Conservation (phyloP, 2,888 invertebrate genomes). For the Homarus gammarus region DNA sequence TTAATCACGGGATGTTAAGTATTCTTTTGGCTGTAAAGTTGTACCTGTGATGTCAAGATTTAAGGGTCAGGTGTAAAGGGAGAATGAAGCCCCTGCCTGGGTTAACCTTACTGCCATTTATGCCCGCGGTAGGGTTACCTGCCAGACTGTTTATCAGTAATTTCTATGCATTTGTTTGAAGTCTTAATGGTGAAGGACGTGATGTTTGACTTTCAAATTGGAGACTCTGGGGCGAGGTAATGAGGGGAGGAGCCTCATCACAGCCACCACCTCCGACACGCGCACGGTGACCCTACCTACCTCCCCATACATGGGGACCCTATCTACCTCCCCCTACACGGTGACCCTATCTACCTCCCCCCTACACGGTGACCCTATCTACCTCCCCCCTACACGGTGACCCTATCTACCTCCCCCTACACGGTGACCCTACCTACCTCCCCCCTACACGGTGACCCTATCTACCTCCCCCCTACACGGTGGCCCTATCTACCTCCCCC, state of each 20-base stretch:
- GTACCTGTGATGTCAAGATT: neutral
- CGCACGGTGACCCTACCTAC: too few relatives aligned
- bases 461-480: too few relatives aligned
- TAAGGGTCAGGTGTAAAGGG: neutral
- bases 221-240: slow-evolving; percentile 35
- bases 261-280: slow-evolving; percentile 4
- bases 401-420: too few relatives aligned
- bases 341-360: too few relatives aligned
- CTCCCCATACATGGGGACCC: too few relatives aligned
- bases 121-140: slow-evolving; percentile 42
- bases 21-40: slow-evolving; percentile 15
- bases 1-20: slow-evolving; percentile 39
- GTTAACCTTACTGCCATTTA: slow-evolving; percentile 24
- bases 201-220: slow-evolving; percentile 65
- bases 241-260: slow-evolving; percentile 42
- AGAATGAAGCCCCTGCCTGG: neutral
- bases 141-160: slow-evolving; percentile 52
- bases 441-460: too few relatives aligned
- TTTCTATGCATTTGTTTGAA: slow-evolving; percentile 69
- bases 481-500: too few relatives aligned
- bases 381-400: too few relatives aligned
- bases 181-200: slow-evolving; percentile 64
- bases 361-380: too few relatives aligned
- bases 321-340: too few relatives aligned
- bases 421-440: too few relatives aligned